phyloP scores from a whole-genome alignment of 2,113 vertebrate genomes.

The Erythrocercus mccallii region DNA sequence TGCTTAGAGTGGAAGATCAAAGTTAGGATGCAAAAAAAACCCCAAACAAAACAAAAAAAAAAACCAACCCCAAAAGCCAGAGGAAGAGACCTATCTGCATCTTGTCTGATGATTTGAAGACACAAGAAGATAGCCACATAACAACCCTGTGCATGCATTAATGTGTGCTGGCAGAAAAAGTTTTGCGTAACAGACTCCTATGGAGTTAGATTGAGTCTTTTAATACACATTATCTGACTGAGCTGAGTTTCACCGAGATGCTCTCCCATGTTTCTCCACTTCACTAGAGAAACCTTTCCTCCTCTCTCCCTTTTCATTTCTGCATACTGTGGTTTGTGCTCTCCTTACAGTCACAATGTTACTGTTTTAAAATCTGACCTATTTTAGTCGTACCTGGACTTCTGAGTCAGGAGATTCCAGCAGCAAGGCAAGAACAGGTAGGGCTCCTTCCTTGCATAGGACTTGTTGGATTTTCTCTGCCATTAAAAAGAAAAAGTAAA shows the following conservation, averaged over 20 bases:
- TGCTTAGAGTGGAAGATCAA: background rate
- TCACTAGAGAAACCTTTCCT: background rate
- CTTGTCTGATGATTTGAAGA: background rate
- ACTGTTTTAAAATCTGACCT: background rate
- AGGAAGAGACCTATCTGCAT: background rate
- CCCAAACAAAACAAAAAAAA: background rate
- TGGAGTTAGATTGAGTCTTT: background rate
- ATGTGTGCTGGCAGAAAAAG: background rate
- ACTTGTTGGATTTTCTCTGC: conserved; percentile 71
- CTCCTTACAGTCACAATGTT: background rate
- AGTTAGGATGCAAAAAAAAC: background rate
- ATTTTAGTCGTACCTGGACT: conserved; percentile 68
- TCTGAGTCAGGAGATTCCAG: conserved; percentile 79
- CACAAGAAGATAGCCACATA: background rate
- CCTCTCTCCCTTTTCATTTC: background rate
- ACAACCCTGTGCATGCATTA: background rate
- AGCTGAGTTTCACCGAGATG: background rate
- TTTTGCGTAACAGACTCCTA: background rate
- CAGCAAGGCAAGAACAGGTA: conserved; percentile 74
- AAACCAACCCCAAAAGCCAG: background rate
- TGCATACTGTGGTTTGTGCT: background rate
- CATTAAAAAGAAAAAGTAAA: background rate
- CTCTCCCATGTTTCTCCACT: background rate
- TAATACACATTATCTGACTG: background rate
- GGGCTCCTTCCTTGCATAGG: conserved; percentile 74